A percentile compares a stretch with the other conserved stretches of the same genome.
phyloP scores from a whole-genome alignment of 2,888 invertebrate genomes.

The Pseudococcus longispinus region DNA sequence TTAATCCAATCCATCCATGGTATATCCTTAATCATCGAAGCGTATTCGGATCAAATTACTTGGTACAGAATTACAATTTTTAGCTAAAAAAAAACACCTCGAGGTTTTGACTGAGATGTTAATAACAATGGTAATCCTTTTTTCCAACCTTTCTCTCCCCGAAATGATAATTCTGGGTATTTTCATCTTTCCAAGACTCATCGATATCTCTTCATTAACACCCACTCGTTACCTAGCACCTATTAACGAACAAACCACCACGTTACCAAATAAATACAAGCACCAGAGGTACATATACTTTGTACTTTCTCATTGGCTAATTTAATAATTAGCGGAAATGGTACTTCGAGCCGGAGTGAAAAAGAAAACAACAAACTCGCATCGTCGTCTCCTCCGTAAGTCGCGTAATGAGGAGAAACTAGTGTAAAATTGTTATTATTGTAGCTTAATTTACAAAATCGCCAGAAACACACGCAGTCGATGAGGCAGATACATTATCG shows the following conservation, averaged over 20 bases:
- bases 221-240: not conserved
- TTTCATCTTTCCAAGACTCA: not conserved
- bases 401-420: slow-evolving; percentile 32
- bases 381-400: not conserved
- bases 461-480: not conserved
- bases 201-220: slow-evolving; percentile 5
- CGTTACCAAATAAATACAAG: not conserved
- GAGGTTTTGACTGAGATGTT: not conserved
- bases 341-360: not conserved
- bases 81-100: not conserved
- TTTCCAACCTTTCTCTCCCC: not conserved
- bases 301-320: slow-evolving; percentile 34
- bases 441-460: slow-evolving; percentile 1
- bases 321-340: slow-evolving; percentile 42
- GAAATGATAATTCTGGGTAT: not conserved
- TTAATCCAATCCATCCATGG: not conserved
- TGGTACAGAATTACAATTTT: not conserved
- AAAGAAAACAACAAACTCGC: not conserved
- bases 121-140: not conserved
- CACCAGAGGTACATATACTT: not conserved
- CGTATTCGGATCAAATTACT: slow-evolving; percentile 1
- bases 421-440: slow-evolving; percentile 4
- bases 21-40: slow-evolving; percentile 1
- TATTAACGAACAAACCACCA: not conserved
- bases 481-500: slow-evolving; percentile 4